Base-by-base conservation (phyloP, 2,888 invertebrate species). In the Limnephilus marmoratus region DNA sequence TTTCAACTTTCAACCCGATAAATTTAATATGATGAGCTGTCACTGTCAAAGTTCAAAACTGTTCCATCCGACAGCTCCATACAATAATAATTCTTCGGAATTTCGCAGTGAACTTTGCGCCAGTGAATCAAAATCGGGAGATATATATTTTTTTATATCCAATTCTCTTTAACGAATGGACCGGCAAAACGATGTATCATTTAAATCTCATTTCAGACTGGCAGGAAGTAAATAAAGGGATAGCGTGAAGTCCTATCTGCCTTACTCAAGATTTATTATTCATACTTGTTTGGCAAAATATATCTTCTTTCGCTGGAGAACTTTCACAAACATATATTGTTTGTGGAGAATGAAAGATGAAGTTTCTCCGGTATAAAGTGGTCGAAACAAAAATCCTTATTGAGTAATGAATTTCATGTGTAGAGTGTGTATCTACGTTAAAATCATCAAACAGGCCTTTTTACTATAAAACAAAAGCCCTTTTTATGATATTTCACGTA, bases 121-220 rank as follows among this genome's bases (percentile, higher is more conserved):
- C 37, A 85, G 41, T 37, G 41, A 85, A 85, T 85, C 45, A 24
- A 18, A 41, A 45, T 41, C 85, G 34, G 18, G 53, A 68, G 13
- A 68, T 24, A 34, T 85, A 13, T 41, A 9, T 85, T 85, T 85
- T 37, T n/a, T 41, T 41, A n/a, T n/a, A 41, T 85, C 24, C 85
- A 45, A 85, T 85, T 85, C 41, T 41, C 37, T 18, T 85, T 45
- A 85, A 85, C 45, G n/a, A 37, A n/a, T 15, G 11, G 85, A 45
- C n/a, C 45, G 41, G 85, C 37, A 83, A 45, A 85, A 85, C 85
- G 45, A 45, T 85, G 24, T 41, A n/a, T 41, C 85, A 45, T 85
- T 85, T 41, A 41, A 37, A 85, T 41, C 85, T 37, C 85, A 37
- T 24, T 85, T 45, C n/a, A 41, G n/a, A 85, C 34, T 83, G 37